Evolutionary conservation across 2,113 vertebrate species (phyloP), one percentile per base, ranked within the genome.

Genomic region (Colossoma macropomum): DNA sequence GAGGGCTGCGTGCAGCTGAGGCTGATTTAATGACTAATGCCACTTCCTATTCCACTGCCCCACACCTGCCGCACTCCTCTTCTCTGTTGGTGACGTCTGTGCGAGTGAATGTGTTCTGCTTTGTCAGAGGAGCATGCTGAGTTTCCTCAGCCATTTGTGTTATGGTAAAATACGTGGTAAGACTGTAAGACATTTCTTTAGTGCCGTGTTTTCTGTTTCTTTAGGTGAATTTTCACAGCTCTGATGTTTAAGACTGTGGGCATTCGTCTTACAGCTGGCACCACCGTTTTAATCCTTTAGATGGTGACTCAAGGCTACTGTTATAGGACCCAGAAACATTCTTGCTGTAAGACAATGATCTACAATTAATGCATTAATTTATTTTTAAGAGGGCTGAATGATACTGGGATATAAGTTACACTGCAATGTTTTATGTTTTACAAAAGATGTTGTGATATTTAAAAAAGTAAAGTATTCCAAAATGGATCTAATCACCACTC

Each of bases 1-100:
- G 70, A 89, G 60, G 75, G 80, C 69, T 73, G 86, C 54, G 32
- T 80, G 77, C 81, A 85, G 66, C 73, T 66, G 79, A 70, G 70
- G 54, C 19, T 41, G 59, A 77, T 75, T 83, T 9, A 38, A 52
- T 75, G 83, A 86, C 87, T 68, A 72, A 80, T 66, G 56, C 72
- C 62, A 75, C 84, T 80, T 87, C 63, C 84, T 81, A 74, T 81
- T 1, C 48, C 80, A 74, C 69, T 86, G 65, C 81, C 56, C 69
- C 66, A 77, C 75, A 34, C 54, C 79, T 73, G 79, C 79, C 34
- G 9, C 78, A 32, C 86, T 87, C 82, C 30, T 86, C 82, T 45
- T 41, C 34, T 71, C 21, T 71, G 80, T 77, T 87, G 75, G 84
- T 84, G 70, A 80, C 62, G 59, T 80, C 70, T 45, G 34, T 34